phyloP scores from a whole-genome alignment of 1,140 invertebrate genomes.

The Oscheius sp. region DNA sequence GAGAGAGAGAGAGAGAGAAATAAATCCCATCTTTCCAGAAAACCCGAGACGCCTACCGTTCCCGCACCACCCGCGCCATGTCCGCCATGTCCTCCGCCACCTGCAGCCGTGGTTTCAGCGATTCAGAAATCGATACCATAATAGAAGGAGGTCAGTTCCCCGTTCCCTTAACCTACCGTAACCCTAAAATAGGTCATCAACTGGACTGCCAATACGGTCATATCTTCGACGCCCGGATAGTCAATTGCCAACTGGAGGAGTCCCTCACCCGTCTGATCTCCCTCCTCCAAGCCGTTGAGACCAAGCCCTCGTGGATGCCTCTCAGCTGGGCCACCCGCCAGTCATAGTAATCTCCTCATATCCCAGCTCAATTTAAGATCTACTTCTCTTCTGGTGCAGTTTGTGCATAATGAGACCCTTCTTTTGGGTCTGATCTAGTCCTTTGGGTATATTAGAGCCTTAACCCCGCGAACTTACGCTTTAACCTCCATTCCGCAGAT shows the following conservation, averaged over 20 bases:
- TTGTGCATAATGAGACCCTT: too few relatives aligned
- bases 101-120: conserved; percentile 16
- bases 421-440: too few relatives aligned
- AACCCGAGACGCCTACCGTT: conserved; percentile 29
- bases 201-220: conserved; percentile 92
- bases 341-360: too few relatives aligned
- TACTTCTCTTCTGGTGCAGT: too few relatives aligned
- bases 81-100: conserved; percentile 15
- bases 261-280: conserved; percentile 20
- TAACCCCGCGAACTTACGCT: too few relatives aligned
- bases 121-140: conserved; percentile 21
- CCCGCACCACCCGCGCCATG: conserved; percentile 9
- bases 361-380: too few relatives aligned
- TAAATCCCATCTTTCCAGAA: conserved; percentile 33
- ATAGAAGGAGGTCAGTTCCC: conserved; percentile 9
- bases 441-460: too few relatives aligned
- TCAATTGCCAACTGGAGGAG: conserved; percentile 15
- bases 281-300: conserved; percentile 18
- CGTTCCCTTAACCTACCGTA: background rate
- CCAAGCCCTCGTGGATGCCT: conserved; percentile 84
- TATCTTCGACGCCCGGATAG: conserved; percentile 79
- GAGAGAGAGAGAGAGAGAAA: too few relatives aligned
- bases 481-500: too few relatives aligned
- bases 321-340: conserved; percentile 75
- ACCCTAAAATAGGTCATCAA: conserved; percentile 62